Base-by-base conservation (phyloP, 2,888 invertebrate species). In the Diogma glabrata region DNA sequence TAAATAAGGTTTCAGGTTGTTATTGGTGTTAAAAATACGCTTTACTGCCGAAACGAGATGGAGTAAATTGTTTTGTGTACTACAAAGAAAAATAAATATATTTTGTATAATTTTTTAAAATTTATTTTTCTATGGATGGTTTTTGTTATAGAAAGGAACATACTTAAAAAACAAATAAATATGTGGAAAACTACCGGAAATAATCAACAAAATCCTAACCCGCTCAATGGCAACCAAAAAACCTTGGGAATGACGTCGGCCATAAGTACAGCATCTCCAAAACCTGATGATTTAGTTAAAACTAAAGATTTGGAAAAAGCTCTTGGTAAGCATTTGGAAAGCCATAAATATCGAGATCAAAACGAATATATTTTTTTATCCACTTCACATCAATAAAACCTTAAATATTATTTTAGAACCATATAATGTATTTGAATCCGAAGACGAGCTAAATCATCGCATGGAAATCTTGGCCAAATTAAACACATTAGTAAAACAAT, bases 181-280 rank as follows among this genome's bases (percentile, higher is more conserved):
- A 43, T 43, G 43, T 43, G 43, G 43, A 43, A 43, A 22, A 14
- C 43, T 14, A 22, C 43, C 5, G 23, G 23, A 6, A 20, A 22
- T 22, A 43, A 43, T 43, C 43, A 43, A n/a, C 22, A 12, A 28
- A 52, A 49, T 19, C 52, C 40, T 49, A 54, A 33, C 24, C 52
- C 16, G 47, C 54, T 12, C 54, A 51, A 51, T 49, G 51, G 51
- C n/a, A 19, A 24, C 17, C 26, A 57, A 9, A 56, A 54, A 52
- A 57, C 56, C 20, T 54, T 87, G 63, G 95, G 95, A 51, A 91
- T 96, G 83, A 95, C 95, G 7, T 91, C 93, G 19, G 93, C 95
- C 53, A 93, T 96, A 57, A 93, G 90, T 58, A 76, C 84, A 64
- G 91, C 92, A 54, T 81, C 79, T 51, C 89, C 89, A 8, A 84